Evolutionary conservation across 2,888 invertebrate genomes (phyloP).

Genomic region (Sinhomidia bicolor): DNA sequence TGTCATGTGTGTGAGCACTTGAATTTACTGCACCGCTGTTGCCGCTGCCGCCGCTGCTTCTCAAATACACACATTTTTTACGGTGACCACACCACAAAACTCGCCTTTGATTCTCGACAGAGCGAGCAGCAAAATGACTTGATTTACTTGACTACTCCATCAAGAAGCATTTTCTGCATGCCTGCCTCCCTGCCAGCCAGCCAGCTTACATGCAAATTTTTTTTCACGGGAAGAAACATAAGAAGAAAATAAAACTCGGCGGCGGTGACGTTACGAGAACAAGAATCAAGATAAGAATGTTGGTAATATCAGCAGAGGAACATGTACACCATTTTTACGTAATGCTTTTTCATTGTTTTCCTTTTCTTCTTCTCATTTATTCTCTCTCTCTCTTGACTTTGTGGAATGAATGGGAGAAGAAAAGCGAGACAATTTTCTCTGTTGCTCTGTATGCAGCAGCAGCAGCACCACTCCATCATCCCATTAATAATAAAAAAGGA

Average conservation of each 20-base stretch:
- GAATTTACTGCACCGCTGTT: too few relatives aligned
- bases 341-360: constrained; percentile 20
- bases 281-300: neutral
- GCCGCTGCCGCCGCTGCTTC: too few relatives aligned
- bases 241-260: neutral
- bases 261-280: neutral
- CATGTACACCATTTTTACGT: neutral
- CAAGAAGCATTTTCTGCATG: neutral
- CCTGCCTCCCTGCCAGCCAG: too few relatives aligned
- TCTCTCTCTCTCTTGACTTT: neutral
- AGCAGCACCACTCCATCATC: neutral
- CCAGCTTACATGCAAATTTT: constrained; percentile 24
- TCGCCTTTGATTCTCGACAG: too few relatives aligned
- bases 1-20: too few relatives aligned
- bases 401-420: neutral
- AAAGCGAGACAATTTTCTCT: neutral
- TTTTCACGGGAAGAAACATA: neutral
- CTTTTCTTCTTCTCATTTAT: neutral
- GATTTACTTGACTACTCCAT: neutral
- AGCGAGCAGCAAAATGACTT: too few relatives aligned
- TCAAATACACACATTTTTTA: neutral
- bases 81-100: neutral
- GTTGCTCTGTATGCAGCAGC: too few relatives aligned
- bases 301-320: neutral
- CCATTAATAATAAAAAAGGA: constrained; percentile 12